Conservation (phyloP, 2,113 vertebrate species). For the Protobothrops mucrosquamatus region DNA sequence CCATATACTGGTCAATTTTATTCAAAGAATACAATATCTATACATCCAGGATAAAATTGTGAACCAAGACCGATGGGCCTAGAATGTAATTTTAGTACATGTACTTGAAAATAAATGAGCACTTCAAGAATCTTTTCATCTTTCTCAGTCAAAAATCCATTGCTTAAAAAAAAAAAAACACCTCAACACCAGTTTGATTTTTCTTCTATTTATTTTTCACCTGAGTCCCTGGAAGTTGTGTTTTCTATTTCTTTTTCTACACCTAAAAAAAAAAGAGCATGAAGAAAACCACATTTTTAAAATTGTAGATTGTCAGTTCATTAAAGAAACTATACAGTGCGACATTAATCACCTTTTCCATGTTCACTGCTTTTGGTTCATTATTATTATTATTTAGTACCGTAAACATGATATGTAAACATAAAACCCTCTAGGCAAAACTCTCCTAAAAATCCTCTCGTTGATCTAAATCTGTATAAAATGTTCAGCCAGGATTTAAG, state of each 20-base stretch:
- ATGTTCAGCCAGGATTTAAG: not conserved
- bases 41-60: not conserved
- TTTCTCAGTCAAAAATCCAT: not conserved
- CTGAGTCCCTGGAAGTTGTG: not conserved
- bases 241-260: not conserved
- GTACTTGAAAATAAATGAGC: too few relatives aligned
- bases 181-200: not conserved
- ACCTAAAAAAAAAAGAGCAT: not conserved
- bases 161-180: not conserved
- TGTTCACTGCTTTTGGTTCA: not conserved
- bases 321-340: not conserved
- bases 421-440: too few relatives aligned
- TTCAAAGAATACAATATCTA: not conserved
- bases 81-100: not conserved
- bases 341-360: too few relatives aligned
- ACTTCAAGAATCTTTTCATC: not conserved
- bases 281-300: not conserved
- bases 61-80: not conserved
- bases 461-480: not conserved
- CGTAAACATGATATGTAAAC: not conserved
- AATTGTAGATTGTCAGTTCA: not conserved
- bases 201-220: not conserved
- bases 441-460: not conserved
- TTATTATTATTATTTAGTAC: not conserved
- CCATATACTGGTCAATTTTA: not conserved